Evolutionary conservation across 2,797 vertebrate genomes (phyloP), one percentile per base, ranked within the genome.

Genomic region (Merluccius polli): DNA sequence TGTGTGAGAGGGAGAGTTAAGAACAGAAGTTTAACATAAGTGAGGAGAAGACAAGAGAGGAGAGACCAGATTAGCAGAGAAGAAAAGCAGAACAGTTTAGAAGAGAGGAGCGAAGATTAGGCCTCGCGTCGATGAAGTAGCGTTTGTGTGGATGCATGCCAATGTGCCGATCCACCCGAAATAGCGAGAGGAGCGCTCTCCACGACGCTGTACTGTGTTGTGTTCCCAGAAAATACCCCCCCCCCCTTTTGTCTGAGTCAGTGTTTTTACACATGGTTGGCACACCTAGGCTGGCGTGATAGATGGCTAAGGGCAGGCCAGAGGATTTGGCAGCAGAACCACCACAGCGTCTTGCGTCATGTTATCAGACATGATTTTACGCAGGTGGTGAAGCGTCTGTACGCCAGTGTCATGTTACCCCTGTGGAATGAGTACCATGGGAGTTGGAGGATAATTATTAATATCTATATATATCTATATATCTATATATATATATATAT

Each of bases 81-180:
- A n/a, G n/a, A n/a, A n/a, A n/a, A n/a, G n/a, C n/a, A n/a, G n/a
- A n/a, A n/a, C n/a, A n/a, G n/a, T n/a, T n/a, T n/a, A 41, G 38
- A 1, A 24, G n/a, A 36, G 31, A 41, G 30, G 32, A 48, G 52
- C 9, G 7, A 12, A 32, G 72, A 33, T 29, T 35, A 35, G 33
- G 33, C 33, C 33, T 8, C 33, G 33, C 3, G 8, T 8, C 8
- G 33, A 35, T 35, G 33, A 75, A 74, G 70, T 59, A 59, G 75
- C 18, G 76, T 76, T 76, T 73, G 76, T 77, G 80, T 73, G 70
- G 35, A 48, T 70, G 29, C 73, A 75, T 75, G 74, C 70, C 72
- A 77, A 81, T 77, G 70, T 72, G 38, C 38, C 75, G 59, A 33
- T 75, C 35, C 67, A 69, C 70, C 75, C 77, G 63, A 78, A 77